Evolutionary conservation across 2,888 invertebrate genomes (phyloP).

Genomic region (Taphrorychus bicolor): DNA sequence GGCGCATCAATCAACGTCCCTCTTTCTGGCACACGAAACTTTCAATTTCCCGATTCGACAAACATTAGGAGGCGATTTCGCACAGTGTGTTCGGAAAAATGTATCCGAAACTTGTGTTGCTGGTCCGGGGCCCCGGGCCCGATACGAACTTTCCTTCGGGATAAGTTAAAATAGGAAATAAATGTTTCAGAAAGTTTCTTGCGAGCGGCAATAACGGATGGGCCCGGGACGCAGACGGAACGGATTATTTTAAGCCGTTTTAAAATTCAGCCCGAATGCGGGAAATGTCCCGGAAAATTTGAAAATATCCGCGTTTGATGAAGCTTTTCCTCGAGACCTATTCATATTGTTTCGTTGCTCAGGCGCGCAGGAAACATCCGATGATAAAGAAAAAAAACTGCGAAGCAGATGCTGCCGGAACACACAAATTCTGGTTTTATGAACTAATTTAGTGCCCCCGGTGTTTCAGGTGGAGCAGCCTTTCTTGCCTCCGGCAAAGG

Average conservation of each 20-base stretch:
- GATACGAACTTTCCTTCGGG: conserved; percentile 38
- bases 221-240: conserved; percentile 25
- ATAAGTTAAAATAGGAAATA: conserved; percentile 42
- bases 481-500: conserved; percentile 34
- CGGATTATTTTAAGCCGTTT: conserved; percentile 41
- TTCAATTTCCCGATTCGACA: conserved; percentile 58
- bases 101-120: background rate
- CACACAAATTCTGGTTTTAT: conserved; percentile 34
- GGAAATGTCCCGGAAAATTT: conserved; percentile 36
- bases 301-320: conserved; percentile 31
- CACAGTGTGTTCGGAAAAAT: conserved; percentile 6
- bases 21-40: conserved; percentile 55
- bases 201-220: conserved; percentile 34
- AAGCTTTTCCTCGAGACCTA: conserved; percentile 3
- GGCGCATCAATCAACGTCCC: conserved; percentile 57
- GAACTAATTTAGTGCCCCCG: conserved; percentile 35
- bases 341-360: background rate
- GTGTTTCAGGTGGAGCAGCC: conserved; percentile 39
- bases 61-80: conserved; percentile 57
- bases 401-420: conserved; percentile 7
- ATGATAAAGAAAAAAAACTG: background rate
- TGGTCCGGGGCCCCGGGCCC: background rate
- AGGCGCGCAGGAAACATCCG: no score
- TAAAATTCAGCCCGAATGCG: conserved; percentile 33
- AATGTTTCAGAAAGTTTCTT: conserved; percentile 37